A percentile compares a stretch with the other conserved stretches of the same genome.
Conservation (phyloP, 2,888 invertebrate genomes). For the Drosophila acutilabella region DNA sequence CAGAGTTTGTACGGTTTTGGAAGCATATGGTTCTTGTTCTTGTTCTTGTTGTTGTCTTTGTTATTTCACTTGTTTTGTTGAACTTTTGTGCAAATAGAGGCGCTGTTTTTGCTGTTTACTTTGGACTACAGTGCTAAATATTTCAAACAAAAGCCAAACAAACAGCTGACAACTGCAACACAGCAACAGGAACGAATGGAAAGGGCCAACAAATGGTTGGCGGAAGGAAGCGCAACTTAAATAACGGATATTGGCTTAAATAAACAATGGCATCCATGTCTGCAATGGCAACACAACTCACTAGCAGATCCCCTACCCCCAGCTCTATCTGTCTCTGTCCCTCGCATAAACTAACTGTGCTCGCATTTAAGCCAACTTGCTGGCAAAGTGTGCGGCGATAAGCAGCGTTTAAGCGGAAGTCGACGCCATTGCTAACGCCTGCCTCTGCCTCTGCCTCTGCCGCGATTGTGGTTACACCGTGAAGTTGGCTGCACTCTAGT, state of each 20-base stretch:
- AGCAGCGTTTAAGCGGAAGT: slow-evolving; percentile 68
- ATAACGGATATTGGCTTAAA: slow-evolving; percentile 80
- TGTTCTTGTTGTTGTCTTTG: slow-evolving; percentile 30
- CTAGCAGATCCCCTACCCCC: neutral
- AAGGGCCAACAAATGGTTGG: slow-evolving; percentile 64
- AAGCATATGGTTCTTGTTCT: slow-evolving; percentile 44
- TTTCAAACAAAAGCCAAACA: slow-evolving; percentile 76
- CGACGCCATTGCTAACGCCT: slow-evolving; percentile 13
- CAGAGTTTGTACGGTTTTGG: slow-evolving; percentile 24
- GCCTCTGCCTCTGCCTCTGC: neutral
- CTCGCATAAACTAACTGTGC: slow-evolving; percentile 19
- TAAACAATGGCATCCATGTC: slow-evolving; percentile 71
- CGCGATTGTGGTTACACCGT: slow-evolving; percentile 47
- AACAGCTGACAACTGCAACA: slow-evolving; percentile 69
- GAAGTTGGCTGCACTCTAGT: slow-evolving; percentile 51
- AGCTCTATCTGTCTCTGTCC: slow-evolving; percentile 14
- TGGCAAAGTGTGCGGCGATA: slow-evolving; percentile 49
- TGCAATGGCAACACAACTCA: slow-evolving; percentile 35
- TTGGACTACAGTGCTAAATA: slow-evolving; percentile 69
- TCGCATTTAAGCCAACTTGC: slow-evolving; percentile 46
- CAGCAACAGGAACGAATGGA: slow-evolving; percentile 22
- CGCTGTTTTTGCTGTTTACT: slow-evolving; percentile 63
- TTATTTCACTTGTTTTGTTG: slow-evolving; percentile 62
- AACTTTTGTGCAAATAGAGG: slow-evolving; percentile 73
- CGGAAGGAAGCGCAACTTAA: slow-evolving; percentile 78